phyloP scores from a whole-genome alignment of 2,113 vertebrate species.

The Pagrus major region DNA sequence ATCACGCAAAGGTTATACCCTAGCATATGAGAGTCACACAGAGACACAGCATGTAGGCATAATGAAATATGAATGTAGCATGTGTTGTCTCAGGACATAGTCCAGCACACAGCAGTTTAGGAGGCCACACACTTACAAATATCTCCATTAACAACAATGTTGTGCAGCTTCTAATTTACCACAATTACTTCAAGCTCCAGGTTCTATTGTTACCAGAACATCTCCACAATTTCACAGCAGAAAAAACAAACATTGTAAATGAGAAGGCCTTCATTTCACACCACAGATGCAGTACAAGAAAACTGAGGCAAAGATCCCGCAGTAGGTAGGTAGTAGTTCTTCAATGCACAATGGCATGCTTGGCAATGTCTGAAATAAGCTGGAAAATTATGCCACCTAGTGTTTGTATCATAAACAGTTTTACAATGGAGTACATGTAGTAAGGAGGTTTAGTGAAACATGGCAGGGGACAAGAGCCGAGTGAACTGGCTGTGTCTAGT shows the following conservation, averaged over 20 bases:
- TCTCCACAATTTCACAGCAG: slow-evolving; percentile 41
- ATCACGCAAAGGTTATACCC: not conserved
- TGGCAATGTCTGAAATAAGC: slow-evolving; percentile 45
- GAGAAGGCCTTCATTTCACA: slow-evolving; percentile 52
- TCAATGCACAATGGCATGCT: slow-evolving; percentile 23
- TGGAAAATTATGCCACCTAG: slow-evolving; percentile 50
- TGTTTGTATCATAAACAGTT: slow-evolving; percentile 30
- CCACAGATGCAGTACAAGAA: slow-evolving; percentile 10
- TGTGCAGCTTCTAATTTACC: slow-evolving; percentile 30
- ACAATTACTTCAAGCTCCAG: slow-evolving; percentile 8
- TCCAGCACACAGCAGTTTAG: slow-evolving; percentile 27
- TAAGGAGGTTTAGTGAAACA: not conserved
- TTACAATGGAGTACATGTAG: not conserved
- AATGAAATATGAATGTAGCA: not conserved
- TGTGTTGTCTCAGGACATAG: slow-evolving; percentile 25
- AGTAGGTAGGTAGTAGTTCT: slow-evolving; percentile 17
- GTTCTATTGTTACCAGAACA: not conserved
- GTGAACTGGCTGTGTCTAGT: not conserved
- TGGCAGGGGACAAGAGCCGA: not conserved
- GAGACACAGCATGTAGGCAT: not conserved
- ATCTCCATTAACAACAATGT: not conserved
- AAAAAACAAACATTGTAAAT: slow-evolving; percentile 17
- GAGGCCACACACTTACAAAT: slow-evolving; percentile 19
- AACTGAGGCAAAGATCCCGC: not conserved
- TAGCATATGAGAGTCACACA: slow-evolving; percentile 5